Percentiles rank a stretch among this genome's conserved stretches.
phyloP scores from a whole-genome alignment of 2,797 vertebrate species.

The Adelosebastes latens region DNA sequence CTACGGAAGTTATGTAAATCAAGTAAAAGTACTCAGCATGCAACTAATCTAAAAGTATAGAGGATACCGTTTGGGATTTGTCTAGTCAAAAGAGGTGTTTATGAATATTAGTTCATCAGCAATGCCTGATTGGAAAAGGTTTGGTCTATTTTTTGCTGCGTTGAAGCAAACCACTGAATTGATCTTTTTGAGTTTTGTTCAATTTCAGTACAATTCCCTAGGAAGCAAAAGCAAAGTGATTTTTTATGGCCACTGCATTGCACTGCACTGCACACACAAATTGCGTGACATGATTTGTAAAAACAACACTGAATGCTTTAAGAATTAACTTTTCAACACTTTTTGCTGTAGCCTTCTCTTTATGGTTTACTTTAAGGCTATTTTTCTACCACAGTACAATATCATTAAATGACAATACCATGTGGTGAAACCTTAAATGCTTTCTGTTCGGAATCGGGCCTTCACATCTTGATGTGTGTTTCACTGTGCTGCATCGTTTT shows the following conservation, averaged over 20 bases:
- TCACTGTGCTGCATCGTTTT: not conserved
- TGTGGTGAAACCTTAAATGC: not conserved
- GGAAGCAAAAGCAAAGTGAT: not conserved
- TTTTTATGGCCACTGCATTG: not conserved
- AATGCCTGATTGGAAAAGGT: not conserved
- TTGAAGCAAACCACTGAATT: not conserved
- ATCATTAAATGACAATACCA: not conserved
- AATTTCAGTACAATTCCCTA: not conserved
- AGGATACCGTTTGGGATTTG: not conserved
- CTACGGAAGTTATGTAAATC: not conserved
- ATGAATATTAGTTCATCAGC: not conserved
- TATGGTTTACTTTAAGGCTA: not conserved
- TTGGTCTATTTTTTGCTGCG: not conserved
- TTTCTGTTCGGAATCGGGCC: not conserved
- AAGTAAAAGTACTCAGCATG: not conserved
- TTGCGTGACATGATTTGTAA: not conserved
- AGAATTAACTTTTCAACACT: not conserved
- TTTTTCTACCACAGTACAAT: not conserved
- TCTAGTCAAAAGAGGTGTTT: not conserved
- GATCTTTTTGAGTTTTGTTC: not conserved
- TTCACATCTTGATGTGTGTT: constrained; percentile 14
- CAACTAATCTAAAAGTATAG: not conserved
- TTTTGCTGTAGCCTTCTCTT: not conserved
- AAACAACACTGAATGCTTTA: not conserved
- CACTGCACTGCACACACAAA: not conserved